Evolutionary conservation across 2,797 vertebrate genomes (phyloP), one percentile per base, ranked within the genome.

Genomic region (Spinus olivaceus): DNA sequence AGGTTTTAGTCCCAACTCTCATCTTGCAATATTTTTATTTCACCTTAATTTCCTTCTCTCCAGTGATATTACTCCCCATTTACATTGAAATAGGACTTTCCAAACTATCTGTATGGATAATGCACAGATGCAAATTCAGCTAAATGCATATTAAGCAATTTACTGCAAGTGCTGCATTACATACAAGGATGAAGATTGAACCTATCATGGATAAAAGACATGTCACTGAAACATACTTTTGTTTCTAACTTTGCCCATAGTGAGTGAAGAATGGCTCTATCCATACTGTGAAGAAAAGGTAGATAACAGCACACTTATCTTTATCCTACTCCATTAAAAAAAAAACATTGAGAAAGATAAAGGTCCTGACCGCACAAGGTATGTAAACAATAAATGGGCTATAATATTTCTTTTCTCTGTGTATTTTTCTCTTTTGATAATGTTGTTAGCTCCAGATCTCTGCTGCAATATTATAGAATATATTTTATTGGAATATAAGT

Each of bases 371-470:
- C 92, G 97, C 80, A 59, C 63, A 59, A 56, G 60, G 69, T 95
- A 90, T 88, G 65, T 92, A 95, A 94, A 92, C 91, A 81, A 97
- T 90, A 94, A 97, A 97, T 91, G 86, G 66, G 23, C 50, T 77
- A 30, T 80, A 91, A 60, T 72, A 76, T 76, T 94, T 92, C 46
- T n/a, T 83, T 51, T 67, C 33, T 57, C 42, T 41, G 10, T 71
- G 51, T 77, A 80, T 89, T 86, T 79, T 91, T 64, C 76, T 79
- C 53, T 35, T 93, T 92, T 84, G 35, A 84, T 92, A 86, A 79
- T 63, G 47, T 51, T 57, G 81, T 27, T 92, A 88, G 74, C 73
- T 95, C 81, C 85, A 90, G 47, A 86, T 95, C 30, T 28, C 70
- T 92, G 44, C 46, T n/a, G 60, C 56, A 47, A 39, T 19, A 11